Percentiles rank a stretch among this genome's conserved stretches.
phyloP scores from a whole-genome alignment of 2,113 vertebrate species.

The Dolichotis patagonum region DNA sequence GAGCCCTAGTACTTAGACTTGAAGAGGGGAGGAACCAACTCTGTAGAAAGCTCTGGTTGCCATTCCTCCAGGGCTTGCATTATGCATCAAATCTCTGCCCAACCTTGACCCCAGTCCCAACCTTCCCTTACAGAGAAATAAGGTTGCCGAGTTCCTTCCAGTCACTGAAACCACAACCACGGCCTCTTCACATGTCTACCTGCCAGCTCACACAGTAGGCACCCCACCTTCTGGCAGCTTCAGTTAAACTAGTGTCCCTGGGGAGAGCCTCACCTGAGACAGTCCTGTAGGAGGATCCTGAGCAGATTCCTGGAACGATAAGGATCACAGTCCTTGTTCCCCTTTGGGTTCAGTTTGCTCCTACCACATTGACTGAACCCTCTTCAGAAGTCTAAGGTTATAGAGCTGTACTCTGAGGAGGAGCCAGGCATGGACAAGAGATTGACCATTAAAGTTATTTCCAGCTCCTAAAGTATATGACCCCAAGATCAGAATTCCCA shows the following conservation, averaged over 20 bases:
- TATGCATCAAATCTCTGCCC: constrained; percentile 37
- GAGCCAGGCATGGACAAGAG: not conserved
- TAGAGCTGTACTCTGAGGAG: not conserved
- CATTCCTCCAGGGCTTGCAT: not conserved
- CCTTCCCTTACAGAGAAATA: constrained; percentile 59
- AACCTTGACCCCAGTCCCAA: constrained; percentile 60
- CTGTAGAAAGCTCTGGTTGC: constrained; percentile 48
- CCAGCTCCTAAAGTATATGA: not conserved
- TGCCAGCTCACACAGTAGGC: not conserved
- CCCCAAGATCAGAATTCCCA: not conserved
- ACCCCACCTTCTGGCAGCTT: not conserved
- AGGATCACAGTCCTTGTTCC: not conserved
- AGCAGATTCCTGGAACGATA: not conserved
- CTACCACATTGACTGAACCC: not conserved
- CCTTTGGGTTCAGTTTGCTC: not conserved
- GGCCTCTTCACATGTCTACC: not conserved
- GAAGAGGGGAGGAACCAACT: not conserved
- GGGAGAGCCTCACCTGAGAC: not conserved
- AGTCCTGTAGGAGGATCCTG: not conserved
- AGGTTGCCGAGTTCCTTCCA: constrained; percentile 59
- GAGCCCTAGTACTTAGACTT: not conserved
- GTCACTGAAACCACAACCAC: constrained; percentile 28
- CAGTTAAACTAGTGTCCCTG: not conserved
- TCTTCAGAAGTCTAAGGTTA: not conserved
- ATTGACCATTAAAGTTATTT: not conserved